Evolutionary conservation across 2,113 vertebrate species (phyloP).

Genomic region (Thinocorus orbignyianus): DNA sequence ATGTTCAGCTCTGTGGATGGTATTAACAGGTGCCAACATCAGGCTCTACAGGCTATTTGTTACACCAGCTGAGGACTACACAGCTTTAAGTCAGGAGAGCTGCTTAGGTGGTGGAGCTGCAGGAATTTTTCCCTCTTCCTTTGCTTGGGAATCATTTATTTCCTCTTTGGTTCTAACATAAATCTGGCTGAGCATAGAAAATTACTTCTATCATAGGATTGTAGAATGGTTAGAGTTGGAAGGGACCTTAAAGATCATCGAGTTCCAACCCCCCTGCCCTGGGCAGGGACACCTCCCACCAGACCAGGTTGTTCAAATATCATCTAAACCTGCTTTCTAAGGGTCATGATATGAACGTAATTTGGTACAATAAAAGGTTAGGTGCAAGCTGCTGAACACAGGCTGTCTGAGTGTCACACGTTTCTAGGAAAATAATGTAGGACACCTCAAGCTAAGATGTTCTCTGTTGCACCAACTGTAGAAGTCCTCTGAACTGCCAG

Average conservation of each 20-base stretch:
- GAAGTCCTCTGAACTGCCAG: not conserved
- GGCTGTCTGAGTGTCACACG: not conserved
- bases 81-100: not conserved
- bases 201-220: no score
- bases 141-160: not conserved
- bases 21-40: conserved; percentile 52
- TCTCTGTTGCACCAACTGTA: not conserved
- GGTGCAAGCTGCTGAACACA: not conserved
- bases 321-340: not conserved
- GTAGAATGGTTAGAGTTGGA: no score
- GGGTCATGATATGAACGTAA: not conserved
- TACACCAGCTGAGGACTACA: not conserved
- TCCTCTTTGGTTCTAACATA: not conserved
- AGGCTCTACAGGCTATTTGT: not conserved
- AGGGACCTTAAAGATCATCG: no score
- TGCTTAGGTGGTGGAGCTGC: not conserved
- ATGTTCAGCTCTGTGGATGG: not conserved
- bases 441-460: not conserved
- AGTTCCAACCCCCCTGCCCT: no score
- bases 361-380: not conserved
- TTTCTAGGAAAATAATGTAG: not conserved
- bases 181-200: not conserved
- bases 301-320: no score
- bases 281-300: no score
- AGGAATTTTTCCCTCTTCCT: not conserved